Conservation (phyloP, 2,888 invertebrate species). For the Altica lythri region DNA sequence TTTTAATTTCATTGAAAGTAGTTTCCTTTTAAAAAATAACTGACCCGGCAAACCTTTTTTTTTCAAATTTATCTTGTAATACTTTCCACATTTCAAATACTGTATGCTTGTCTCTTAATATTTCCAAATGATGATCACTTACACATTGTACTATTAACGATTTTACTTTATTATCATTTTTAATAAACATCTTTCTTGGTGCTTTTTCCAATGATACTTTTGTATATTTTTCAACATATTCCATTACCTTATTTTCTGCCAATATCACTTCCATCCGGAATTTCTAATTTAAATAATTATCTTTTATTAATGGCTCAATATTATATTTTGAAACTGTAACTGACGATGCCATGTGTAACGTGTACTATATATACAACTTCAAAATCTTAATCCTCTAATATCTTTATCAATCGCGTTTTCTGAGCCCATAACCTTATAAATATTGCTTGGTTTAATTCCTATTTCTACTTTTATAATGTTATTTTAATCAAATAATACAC, state of each 20-base stretch:
- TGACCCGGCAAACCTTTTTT: slow-evolving; percentile 27
- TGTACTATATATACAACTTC: too few species aligned
- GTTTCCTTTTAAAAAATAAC: slow-evolving; percentile 25
- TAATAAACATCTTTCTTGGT: too few species aligned
- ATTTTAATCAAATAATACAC: too few species aligned
- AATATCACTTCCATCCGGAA: slow-evolving; percentile 19
- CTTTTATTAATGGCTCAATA: too few species aligned
- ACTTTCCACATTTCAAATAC: slow-evolving; percentile 31
- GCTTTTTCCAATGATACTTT: too few species aligned
- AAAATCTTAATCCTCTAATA: too few species aligned
- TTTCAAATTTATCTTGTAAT: slow-evolving; percentile 28
- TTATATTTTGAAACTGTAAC: too few species aligned
- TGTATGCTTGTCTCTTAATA: slow-evolving; percentile 23
- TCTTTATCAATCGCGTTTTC: too few species aligned
- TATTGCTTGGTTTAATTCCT: too few species aligned
- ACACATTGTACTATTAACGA: slow-evolving; percentile 13
- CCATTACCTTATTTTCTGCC: slow-evolving; percentile 7
- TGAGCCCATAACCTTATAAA: too few species aligned
- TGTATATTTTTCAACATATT: not conserved
- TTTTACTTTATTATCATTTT: slow-evolving; percentile 12
- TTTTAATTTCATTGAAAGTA: slow-evolving; percentile 23
- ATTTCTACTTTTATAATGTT: too few species aligned
- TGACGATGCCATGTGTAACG: too few species aligned
- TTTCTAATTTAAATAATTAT: slow-evolving; percentile 15
- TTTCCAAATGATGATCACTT: slow-evolving; percentile 24